Base-by-base conservation (phyloP, 1,140 invertebrate species). In the Mactra quadrangularis region DNA sequence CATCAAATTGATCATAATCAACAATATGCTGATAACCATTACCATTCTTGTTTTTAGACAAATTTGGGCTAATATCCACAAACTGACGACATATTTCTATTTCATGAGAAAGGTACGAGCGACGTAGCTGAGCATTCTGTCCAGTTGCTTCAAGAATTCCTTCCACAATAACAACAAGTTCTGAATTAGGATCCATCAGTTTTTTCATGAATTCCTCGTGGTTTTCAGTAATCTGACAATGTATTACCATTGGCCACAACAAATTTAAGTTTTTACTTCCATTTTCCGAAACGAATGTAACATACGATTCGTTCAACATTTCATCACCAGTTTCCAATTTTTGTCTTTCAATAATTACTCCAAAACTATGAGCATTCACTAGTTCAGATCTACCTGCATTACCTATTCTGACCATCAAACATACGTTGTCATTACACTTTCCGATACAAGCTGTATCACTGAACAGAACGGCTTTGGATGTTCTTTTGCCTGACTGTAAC, bases 361-460 rank as follows among this genome's bases (percentile, higher is more conserved):
- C 97, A 55, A 96, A 92, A 0, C 99, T 95, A 62, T 95, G 96
- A 11, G 93, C 97, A 11, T 97, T 97, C 55, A 99, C 98, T 57
- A 99, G 97, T 91, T 98, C 98, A 15, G 97, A 98, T 91, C 98
- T 98, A 55, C 98, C 94, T 96, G 99, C 98, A 92, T 99, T 98
- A 6, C 98, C 98, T 0, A 99, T 97, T 17, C 98, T 94, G 93
- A 99, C 99, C 96, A 99, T 97, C 15, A 99, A 93, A 88, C 97
- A 97, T 0, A 99, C 93, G 79, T 96, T 94, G 1, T 97, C 97
- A 89, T 94, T 90, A 55, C 97, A 93, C 87, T 96, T 94, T 89
- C 96, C 97, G 87, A 98, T 96, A 2, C 97, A 96, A 1, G 97
- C 97, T 87, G 96, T 95, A 66, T 96, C 94, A 79, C 97, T 98